A percentile compares a stretch with the other conserved stretches of the same genome.
These are phyloP conservation scores for Drosophila bipectinata DNA, from an alignment of 1,140 invertebrate genomes.

Conservation along the genomic window DNA sequence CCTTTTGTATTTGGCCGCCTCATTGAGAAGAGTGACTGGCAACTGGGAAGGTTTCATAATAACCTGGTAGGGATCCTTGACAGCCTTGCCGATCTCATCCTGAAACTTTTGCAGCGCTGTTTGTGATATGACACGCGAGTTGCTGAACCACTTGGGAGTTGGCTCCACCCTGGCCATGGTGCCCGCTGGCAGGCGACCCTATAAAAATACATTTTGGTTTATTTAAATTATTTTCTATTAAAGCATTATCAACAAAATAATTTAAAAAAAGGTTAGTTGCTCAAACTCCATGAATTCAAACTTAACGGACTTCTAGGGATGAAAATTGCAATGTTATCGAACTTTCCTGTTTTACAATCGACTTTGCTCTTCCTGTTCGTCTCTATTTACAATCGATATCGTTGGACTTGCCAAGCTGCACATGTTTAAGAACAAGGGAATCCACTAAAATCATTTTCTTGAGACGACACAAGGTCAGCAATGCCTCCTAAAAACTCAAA, in stretches of 20 bases:
- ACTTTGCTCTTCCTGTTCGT: too few species aligned
- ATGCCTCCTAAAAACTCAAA: too few species aligned
- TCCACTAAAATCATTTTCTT: too few species aligned
- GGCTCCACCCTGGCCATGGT: slow-evolving; percentile 97
- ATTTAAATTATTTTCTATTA: too few species aligned
- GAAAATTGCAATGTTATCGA: too few species aligned
- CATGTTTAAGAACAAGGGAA: not conserved
- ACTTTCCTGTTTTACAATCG: too few species aligned
- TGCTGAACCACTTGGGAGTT: slow-evolving; percentile 99
- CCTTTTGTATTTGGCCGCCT: slow-evolving; percentile 94
- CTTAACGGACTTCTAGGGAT: too few species aligned
- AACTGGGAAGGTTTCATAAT: slow-evolving; percentile 98
- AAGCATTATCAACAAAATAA: too few species aligned
- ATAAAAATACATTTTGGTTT: slow-evolving; percentile 66
- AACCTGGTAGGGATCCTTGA: slow-evolving; percentile 98
- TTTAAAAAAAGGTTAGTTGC: too few species aligned
- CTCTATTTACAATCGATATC: too few species aligned
- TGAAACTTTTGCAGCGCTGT: slow-evolving; percentile 98
- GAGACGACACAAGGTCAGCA: too few species aligned
- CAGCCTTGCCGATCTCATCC: slow-evolving; percentile 95
- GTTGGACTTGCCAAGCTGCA: not conserved
- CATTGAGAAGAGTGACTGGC: slow-evolving; percentile 97
- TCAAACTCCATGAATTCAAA: too few species aligned
- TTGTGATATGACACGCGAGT: slow-evolving; percentile 96
- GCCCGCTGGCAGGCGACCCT: slow-evolving; percentile 94